Conservation (phyloP, 2,113 vertebrate species). For the Meleagris gallopavo region DNA sequence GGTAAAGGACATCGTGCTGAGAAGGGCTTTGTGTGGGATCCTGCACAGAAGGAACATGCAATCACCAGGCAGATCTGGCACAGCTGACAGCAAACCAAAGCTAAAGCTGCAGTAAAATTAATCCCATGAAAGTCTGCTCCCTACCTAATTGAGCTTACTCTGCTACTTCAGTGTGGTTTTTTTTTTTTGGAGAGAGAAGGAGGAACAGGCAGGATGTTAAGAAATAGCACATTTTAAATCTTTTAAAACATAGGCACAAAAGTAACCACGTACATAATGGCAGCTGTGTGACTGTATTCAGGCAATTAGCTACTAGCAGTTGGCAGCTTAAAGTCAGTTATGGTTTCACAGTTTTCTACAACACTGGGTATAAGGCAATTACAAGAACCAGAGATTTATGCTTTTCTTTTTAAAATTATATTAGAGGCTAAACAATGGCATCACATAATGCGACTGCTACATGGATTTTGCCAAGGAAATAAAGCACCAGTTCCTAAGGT, state of each 20-base stretch:
- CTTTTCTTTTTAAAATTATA: not conserved
- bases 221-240: not conserved
- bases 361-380: not conserved
- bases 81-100: not conserved
- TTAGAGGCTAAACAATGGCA: conserved; percentile 36
- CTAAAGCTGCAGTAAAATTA: not conserved
- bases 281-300: not conserved
- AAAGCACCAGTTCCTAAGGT: conserved; percentile 20
- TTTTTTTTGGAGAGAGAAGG: not conserved
- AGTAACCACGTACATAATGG: rapidly evolving
- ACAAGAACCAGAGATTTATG: not conserved
- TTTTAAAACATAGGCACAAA: not conserved
- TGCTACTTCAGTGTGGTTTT: not conserved
- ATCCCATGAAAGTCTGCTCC: not conserved
- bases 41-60: rapidly evolving
- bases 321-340: not conserved
- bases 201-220: not conserved
- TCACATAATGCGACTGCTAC: not conserved
- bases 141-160: not conserved
- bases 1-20: not conserved
- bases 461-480: not conserved
- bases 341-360: not conserved
- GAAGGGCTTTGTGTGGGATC: not conserved
- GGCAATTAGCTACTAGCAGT: not conserved
- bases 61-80: not conserved